Evolutionary conservation across 2,113 vertebrate genomes (phyloP).

Genomic region (Cygnus buccinator): DNA sequence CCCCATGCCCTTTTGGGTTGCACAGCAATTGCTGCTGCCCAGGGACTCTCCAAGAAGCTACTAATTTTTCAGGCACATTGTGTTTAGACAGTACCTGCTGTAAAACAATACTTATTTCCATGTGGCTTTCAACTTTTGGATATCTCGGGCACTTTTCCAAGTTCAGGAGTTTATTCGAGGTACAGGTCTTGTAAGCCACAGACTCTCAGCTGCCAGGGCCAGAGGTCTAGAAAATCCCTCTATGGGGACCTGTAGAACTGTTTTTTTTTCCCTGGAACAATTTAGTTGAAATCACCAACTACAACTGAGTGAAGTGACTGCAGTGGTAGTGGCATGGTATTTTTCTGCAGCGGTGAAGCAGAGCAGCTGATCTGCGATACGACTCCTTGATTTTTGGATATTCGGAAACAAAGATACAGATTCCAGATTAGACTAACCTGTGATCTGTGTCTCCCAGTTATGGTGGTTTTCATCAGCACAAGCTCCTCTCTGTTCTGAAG

Average conservation of each 20-base stretch:
- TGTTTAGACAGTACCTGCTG: background rate
- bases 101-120: background rate
- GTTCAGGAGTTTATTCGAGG: no score
- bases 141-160: accelerated
- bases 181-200: background rate
- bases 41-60: background rate
- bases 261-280: background rate
- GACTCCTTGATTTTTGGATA: accelerated
- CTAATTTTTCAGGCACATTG: accelerated
- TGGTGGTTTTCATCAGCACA: background rate
- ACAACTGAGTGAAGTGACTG: background rate
- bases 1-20: background rate
- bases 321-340: no score
- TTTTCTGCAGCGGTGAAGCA: background rate
- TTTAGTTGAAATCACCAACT: background rate
- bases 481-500: background rate
- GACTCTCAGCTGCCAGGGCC: background rate
- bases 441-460: background rate
- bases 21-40: background rate
- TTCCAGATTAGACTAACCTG: background rate
- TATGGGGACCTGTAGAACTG: background rate
- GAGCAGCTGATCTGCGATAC: accelerated
- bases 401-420: background rate
- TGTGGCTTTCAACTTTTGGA: background rate
- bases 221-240: background rate